Conservation (phyloP, 2,797 vertebrate genomes). For the Pipistrellus pygmaeus region DNA sequence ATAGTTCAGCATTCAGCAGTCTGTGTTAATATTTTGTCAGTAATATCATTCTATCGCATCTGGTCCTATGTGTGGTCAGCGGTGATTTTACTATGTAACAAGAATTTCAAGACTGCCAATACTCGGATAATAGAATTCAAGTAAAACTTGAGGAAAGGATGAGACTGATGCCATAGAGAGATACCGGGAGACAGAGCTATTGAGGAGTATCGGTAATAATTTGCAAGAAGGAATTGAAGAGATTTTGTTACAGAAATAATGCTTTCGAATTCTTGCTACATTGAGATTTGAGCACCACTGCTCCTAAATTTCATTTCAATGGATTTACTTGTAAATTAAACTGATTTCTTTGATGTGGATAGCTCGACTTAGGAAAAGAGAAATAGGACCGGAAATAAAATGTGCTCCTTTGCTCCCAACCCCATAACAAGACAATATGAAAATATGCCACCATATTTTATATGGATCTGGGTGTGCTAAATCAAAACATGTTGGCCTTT, state of each 20-base stretch:
- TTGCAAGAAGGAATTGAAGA: conserved; percentile 45
- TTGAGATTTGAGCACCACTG: conserved; percentile 37
- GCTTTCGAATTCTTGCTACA: conserved; percentile 31
- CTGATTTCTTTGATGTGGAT: conserved; percentile 51
- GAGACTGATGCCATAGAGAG: neutral
- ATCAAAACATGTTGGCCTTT: conserved; percentile 26
- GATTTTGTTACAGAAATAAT: conserved; percentile 21
- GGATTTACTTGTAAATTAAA: conserved; percentile 56
- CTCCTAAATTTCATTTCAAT: conserved; percentile 47
- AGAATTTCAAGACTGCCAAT: conserved; percentile 22
- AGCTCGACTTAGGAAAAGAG: neutral
- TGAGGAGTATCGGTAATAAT: conserved; percentile 37
- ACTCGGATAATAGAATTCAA: conserved; percentile 32
- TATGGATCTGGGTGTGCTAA: neutral
- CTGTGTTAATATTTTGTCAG: neutral
- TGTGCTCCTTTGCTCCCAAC: neutral
- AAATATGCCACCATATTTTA: conserved; percentile 12
- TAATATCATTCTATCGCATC: neutral
- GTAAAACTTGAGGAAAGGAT: neutral
- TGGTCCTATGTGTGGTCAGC: neutral
- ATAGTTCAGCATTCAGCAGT: neutral
- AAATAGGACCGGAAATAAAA: conserved; percentile 35
- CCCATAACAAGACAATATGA: conserved; percentile 6
- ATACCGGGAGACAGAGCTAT: conserved; percentile 52
- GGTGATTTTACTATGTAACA: neutral